Evolutionary conservation across 2,797 vertebrate genomes (phyloP), one percentile per base, ranked within the genome.

Genomic region (Vultur gryphus): DNA sequence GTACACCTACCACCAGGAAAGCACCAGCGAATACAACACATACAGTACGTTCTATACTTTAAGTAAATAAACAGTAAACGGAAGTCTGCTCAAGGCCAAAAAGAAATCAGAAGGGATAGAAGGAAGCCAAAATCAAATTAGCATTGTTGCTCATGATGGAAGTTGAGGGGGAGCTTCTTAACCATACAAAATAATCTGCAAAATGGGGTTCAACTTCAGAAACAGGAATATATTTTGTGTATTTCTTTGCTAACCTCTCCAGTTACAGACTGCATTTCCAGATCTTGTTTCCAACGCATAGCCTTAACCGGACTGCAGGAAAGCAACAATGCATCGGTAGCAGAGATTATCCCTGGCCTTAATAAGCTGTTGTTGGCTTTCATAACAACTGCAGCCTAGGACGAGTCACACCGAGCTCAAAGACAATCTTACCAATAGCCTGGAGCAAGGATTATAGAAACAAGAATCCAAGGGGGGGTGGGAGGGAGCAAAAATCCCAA

Each of bases 391-490:
- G 89, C 92, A 95, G 96, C 96, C 97, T 90, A 97, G 97, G 98
- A 98, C n/a, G 88, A 97, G 97, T 97, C 97, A 93, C 97, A 97
- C 71, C 9, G 92, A 97, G 97, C 97, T 97, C 91, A 95, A 96
- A 98, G 97, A 97, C 95, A 88, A 97, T 97, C 97, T 97, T 93
- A 94, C 97, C 97, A 93, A 98, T 98, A 96, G 99, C 99, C 99
- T 98, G 98, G 95, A 99, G 99, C 99, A 99, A 99, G 99, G 99
- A 99, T 99, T 99, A 99, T 97, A 98, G 98, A 97, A 98, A 98
- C 97, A 97, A 97, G 96, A 96, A 98, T 98, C 98, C 94, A 58
- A 95, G 90, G 95, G 94, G 95, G 95, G 86, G 94, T 61, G 76
- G 81, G 87, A 80, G 88, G 61, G 48, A 88, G 78, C 55, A 95